Conservation (phyloP, 2,113 vertebrate genomes). For the Megalops atlanticus region DNA sequence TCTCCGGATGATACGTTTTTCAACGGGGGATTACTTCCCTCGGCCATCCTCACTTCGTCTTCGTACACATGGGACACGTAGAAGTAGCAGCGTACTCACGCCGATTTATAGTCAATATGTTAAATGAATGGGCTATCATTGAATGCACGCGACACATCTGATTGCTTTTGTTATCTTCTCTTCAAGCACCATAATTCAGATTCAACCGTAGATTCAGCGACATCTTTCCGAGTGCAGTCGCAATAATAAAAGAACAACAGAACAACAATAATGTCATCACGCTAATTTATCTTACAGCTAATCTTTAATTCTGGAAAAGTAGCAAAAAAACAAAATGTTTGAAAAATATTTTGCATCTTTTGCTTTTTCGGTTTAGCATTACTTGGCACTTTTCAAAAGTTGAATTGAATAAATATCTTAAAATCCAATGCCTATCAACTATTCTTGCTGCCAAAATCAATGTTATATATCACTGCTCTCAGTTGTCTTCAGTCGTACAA, state of each 20-base stretch:
- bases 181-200: constrained; percentile 2
- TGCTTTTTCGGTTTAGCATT: background rate
- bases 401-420: background rate
- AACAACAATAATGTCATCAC: background rate
- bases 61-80: constrained; percentile 52
- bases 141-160: background rate
- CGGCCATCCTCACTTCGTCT: constrained; percentile 59
- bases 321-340: background rate
- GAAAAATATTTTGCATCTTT: background rate
- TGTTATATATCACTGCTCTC: background rate
- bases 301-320: background rate
- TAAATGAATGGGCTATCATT: background rate
- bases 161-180: background rate
- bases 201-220: background rate
- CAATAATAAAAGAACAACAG: background rate
- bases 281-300: background rate
- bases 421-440: background rate
- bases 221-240: background rate
- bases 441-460: background rate
- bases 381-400: background rate
- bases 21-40: constrained; percentile 50
- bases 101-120: background rate
- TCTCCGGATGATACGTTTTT: constrained; percentile 58
- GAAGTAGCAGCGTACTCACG: background rate
- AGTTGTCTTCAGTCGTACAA: background rate